phyloP scores from a whole-genome alignment of 2,888 invertebrate species.

The Chaitophorus viminalis region DNA sequence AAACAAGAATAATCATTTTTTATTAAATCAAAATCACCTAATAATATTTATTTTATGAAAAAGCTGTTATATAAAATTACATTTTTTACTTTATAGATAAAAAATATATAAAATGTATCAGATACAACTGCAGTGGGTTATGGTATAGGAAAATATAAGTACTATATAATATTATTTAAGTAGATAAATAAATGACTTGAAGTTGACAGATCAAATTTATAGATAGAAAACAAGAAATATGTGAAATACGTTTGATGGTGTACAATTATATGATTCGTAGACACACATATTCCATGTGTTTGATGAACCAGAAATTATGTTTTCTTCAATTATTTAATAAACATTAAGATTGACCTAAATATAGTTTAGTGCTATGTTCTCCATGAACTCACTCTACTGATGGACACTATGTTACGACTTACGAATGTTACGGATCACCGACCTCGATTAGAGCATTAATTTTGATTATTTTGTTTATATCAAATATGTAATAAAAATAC shows the following conservation, averaged over 20 bases:
- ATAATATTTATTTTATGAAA: background rate
- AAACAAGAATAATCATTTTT: background rate
- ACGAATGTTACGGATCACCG: conserved; percentile 34
- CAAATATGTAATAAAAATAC: background rate
- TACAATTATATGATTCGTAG: background rate
- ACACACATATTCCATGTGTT: background rate
- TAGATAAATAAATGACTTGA: background rate
- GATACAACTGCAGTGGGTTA: background rate
- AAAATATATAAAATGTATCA: background rate
- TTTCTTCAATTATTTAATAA: background rate
- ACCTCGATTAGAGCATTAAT: conserved; percentile 29
- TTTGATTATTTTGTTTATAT: background rate
- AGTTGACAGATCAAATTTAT: background rate
- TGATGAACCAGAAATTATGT: background rate
- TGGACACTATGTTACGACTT: background rate
- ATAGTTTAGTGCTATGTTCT: background rate
- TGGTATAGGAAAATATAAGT: background rate
- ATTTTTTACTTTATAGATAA: no score
- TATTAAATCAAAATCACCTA: background rate
- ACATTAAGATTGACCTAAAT: background rate
- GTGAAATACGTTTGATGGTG: no score
- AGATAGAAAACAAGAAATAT: no score
- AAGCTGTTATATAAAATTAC: background rate
- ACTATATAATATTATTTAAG: background rate
- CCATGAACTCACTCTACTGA: conserved; percentile 3